Base-by-base conservation (phyloP, 2,797 vertebrate species). In the Sphenopsis melanotis region DNA sequence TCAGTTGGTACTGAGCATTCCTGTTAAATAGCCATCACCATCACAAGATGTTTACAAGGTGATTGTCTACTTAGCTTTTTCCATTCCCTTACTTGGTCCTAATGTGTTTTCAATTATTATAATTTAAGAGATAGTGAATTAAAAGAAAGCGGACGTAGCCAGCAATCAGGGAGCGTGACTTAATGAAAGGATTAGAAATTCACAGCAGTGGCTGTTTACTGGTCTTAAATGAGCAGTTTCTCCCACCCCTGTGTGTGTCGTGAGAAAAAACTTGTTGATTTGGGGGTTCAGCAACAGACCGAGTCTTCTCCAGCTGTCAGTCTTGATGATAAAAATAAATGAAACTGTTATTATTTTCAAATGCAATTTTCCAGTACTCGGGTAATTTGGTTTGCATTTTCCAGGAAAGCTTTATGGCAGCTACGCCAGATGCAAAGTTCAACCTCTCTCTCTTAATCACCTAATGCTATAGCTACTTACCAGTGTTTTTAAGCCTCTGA, bases 11-110 rank as follows among this genome's bases (percentile, higher is more conserved):
- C 94, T 78, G 85, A 95, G 94, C 90, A 18, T 97, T 97, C 91
- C 96, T 97, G 95, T 97, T 98, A 98, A 98, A 97, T 89, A 97
- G 96, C 96, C 95, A 97, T 97, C 93, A 95, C 88, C 95, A 94
- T 93, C 95, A 93, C 93, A 97, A 97, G 93, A 98, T 97, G 94
- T 97, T 98, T 97, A 97, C 97, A 97, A 97, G 97, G 96, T 97
- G 96, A 98, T 96, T 97, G 91, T 95, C 96, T 96, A 81, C 70
- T 94, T 95, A 87, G 96, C 87, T 97, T 96, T 95, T 96, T 77
- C 76, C 56, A 81, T 83, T 94, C 86, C 64, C 49, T 64, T 89
- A 93, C 92, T 94, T 82, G 86, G 91, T 90, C 93, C 77, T 95
- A 94, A 97, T 87, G 80, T 95, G 86, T 53, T 96, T 93, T 96